These are phyloP conservation scores for Pollenia amentaria DNA, from an alignment of 2,888 invertebrate genomes.

Conservation along the genomic window DNA sequence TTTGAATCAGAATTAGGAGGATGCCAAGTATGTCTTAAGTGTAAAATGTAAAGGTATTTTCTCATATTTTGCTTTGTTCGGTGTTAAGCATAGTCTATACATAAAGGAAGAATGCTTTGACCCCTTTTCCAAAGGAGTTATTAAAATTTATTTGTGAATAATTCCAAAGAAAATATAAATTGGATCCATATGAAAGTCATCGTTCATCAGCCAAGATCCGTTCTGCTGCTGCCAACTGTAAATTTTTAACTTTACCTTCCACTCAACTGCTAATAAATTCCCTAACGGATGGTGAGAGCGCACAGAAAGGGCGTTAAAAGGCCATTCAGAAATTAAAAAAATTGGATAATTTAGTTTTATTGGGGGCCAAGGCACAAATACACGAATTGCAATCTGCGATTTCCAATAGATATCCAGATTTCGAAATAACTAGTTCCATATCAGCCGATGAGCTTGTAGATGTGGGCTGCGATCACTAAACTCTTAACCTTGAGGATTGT, in stretches of 20 bases:
- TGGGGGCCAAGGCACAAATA: conserved; percentile 91
- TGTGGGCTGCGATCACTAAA: conserved; percentile 90
- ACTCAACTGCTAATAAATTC: too few relatives aligned
- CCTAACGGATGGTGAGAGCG: conserved; percentile 89
- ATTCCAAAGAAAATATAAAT: conserved; percentile 87
- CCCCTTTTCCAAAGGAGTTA: conserved; percentile 88
- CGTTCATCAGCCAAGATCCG: conserved; percentile 89
- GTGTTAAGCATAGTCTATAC: too few relatives aligned
- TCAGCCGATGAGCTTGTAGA: conserved; percentile 92
- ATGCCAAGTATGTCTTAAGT: too few relatives aligned
- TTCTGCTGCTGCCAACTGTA: conserved; percentile 89
- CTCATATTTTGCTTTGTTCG: too few relatives aligned
- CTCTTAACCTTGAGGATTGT: conserved; percentile 83
- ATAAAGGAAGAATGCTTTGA: too few relatives aligned
- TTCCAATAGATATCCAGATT: conserved; percentile 87
- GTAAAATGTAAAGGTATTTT: too few relatives aligned
- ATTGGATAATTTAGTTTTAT: conserved; percentile 86
- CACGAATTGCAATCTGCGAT: too few relatives aligned
- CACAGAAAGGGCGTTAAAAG: conserved; percentile 78
- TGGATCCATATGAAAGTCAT: conserved; percentile 89
- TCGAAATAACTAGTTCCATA: conserved; percentile 88
- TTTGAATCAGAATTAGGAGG: conserved; percentile 84
- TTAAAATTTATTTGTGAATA: conserved; percentile 86
- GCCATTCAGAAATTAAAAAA: conserved; percentile 76
- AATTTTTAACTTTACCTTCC: conserved; percentile 90